A percentile compares a stretch with the other conserved stretches of the same genome.
These are phyloP conservation scores for Neosilurus hyrtlii DNA, from an alignment of 2,797 vertebrate genomes.

Conservation along the genomic window DNA sequence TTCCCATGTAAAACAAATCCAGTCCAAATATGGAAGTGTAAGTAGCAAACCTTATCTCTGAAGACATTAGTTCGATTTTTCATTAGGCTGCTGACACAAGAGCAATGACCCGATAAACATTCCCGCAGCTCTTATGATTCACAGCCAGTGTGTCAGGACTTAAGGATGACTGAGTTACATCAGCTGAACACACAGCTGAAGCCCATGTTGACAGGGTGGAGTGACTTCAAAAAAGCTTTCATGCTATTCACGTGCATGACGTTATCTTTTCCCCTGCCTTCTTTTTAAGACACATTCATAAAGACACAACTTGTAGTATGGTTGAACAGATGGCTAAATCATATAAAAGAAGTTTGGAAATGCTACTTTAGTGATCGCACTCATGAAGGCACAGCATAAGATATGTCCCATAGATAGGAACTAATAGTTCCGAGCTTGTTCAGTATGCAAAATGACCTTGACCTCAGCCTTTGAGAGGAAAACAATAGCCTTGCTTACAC, in stretches of 20 bases:
- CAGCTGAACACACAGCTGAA: slow-evolving; percentile 20
- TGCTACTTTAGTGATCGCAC: not conserved
- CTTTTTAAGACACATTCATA: not conserved
- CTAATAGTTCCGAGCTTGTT: not conserved
- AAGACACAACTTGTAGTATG: not conserved
- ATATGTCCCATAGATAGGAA: not conserved
- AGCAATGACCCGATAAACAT: not conserved
- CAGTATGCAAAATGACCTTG: not conserved
- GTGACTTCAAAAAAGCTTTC: slow-evolving; percentile 27
- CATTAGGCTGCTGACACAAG: not conserved
- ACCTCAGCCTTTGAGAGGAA: slow-evolving; percentile 3
- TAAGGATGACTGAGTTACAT: slow-evolving; percentile 33
- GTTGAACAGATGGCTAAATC: not conserved
- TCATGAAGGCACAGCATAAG: not conserved
- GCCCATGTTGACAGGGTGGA: slow-evolving; percentile 26
- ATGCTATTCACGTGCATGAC: slow-evolving; percentile 9
- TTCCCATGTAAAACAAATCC: not conserved
- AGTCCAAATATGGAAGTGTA: not conserved
- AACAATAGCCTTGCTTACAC: slow-evolving; percentile 17
- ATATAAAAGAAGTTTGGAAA: not conserved
- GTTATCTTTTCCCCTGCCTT: not conserved
- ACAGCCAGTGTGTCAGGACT: slow-evolving; percentile 31
- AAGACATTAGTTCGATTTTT: not conserved
- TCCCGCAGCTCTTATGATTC: slow-evolving; percentile 35
- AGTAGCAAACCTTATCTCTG: too few species aligned